Base-by-base conservation (phyloP, 2,888 invertebrate genomes). In the Operophtera brumata region DNA sequence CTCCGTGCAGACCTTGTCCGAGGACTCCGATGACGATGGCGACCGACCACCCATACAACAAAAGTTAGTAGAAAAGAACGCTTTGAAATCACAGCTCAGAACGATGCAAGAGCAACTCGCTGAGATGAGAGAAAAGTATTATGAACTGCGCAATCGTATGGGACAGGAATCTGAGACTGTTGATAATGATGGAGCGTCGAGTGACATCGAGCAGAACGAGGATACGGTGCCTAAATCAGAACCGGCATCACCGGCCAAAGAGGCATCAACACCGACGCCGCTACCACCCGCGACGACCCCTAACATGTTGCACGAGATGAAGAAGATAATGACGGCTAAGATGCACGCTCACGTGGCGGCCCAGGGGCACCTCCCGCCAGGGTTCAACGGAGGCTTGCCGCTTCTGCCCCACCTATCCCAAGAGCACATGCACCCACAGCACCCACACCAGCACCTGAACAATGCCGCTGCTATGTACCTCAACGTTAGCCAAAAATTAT, bases 71-170 rank as follows among this genome's bases (percentile, higher is more conserved):
- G 96, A 96, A 85, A 96, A 96, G 80, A 96, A 96, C 77, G 94
- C 95, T 54, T 91, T 97, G 11, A 96, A 96, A 83, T 94, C 94
- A 58, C 97, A 97, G 83, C 86, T 97, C 70, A 92, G 96, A 70
- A 94, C 94, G 56, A 94, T 97, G 93, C 96, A 96, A 86, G 96
- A 96, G 75, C 96, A 97, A 83, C 87, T 97, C 56, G 96, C 96
- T 9, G 95, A 95, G 78, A 97, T 97, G 95, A 96, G 96, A 88
- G 96, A 96, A 76, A 95, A 96, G 79, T 97, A 97, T 84, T 93
- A 95, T 78, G 96, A 96, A 83, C 87, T 97, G 71, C 96, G 96
- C 79, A 96, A 95, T 73, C 92, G 96, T 66, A 96, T 96, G 92
- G 96, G 96, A 69, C 94, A 94, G 71, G 94, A 93, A 62, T 94